Evolutionary conservation across 1,140 invertebrate genomes (phyloP), one percentile per base, ranked within the genome.

Genomic region (Zaprionus africanus): DNA sequence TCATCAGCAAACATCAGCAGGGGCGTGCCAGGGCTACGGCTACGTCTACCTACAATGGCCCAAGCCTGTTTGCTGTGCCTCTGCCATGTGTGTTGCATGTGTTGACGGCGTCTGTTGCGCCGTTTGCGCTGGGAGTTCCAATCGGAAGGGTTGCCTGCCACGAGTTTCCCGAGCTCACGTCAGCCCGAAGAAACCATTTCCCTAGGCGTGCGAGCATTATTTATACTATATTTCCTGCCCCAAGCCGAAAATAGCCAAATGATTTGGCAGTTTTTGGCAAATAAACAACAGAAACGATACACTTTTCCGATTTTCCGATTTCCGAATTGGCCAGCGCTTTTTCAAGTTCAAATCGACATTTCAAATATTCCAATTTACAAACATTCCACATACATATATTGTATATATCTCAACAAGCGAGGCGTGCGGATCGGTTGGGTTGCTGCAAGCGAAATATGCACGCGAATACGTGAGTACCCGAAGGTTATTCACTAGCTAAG

Each of bases 21-120:
- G 41, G 66, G 66, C 58, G 72, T 62, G 60, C 49, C 72, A 58
- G 54, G 56, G 54, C 34, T 56, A 34, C 24, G 56, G 54, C 34
- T 56, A 34, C 24, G 53, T 57, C n/a, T 87, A 88, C 84, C 84
- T 88, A 81, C 72, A 63, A 67, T 53, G 19, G 49, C 17, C 38
- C 28, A 9, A 26, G n/a, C 19, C 7, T 56, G 53, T 31, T 26
- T 31, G 53, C 26, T 65, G 53, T 34, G 46, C 19, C 62, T 73
- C 78, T 81, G 84, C 81, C 76, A 79, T 76, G 83, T 85, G 88
- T 90, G 85, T 85, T 82, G 85, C 86, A 79, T 78, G 78, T 67
- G 64, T 76, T 46, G 57, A 43, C 53, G 54, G 65, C 64, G 64
- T 68, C 65, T 56, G 46, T 28, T 62, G 36, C 41, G 31, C 24